Evolutionary conservation across 2,888 invertebrate genomes (phyloP).

Genomic region (Phoenoteleia sp.): DNA sequence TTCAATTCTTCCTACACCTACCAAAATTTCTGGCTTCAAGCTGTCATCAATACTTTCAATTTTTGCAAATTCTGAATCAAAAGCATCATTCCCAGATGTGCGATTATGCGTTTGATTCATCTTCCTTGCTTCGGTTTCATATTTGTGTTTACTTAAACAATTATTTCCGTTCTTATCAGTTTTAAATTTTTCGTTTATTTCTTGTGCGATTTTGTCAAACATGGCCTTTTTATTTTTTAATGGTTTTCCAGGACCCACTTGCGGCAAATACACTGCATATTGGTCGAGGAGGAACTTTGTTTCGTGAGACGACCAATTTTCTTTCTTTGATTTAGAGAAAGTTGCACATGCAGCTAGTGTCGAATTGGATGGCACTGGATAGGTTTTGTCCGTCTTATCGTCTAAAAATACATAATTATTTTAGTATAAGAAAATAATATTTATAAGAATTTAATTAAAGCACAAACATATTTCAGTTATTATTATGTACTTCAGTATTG

Average conservation of each 20-base stretch:
- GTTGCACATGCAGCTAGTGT: too few relatives aligned
- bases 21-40: conserved; percentile 9
- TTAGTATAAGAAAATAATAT: too few relatives aligned
- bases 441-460: too few relatives aligned
- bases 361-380: too few relatives aligned
- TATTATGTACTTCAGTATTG: too few relatives aligned
- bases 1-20: conserved; percentile 7
- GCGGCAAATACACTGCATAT: neutral
- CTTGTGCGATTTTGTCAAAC: neutral
- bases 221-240: conserved; percentile 1
- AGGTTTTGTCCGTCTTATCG: too few relatives aligned
- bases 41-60: conserved; percentile 22
- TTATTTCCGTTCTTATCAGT: neutral
- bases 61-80: conserved; percentile 4
- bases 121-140: too few relatives aligned
- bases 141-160: neutral
- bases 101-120: too few relatives aligned
- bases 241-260: neutral
- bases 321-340: too few relatives aligned
- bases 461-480: too few relatives aligned
- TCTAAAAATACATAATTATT: too few relatives aligned
- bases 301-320: neutral
- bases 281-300: neutral
- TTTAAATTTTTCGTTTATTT: conserved; percentile 2
- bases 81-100: neutral